Evolutionary conservation across 2,888 invertebrate genomes (phyloP).

Genomic region (Oscheius myriophilus): DNA sequence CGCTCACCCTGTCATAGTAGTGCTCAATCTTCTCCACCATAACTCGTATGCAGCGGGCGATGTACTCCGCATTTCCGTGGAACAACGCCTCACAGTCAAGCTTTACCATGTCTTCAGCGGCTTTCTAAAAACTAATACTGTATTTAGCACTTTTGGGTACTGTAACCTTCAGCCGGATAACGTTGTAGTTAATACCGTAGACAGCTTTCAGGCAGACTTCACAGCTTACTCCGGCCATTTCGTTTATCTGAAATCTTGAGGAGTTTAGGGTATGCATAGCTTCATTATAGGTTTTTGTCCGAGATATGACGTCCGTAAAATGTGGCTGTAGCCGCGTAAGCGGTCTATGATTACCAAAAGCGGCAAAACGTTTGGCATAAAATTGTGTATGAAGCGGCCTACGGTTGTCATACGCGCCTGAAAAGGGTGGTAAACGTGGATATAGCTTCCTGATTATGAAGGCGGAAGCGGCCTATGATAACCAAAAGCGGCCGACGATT

Average conservation of each 20-base stretch:
- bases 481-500: no score
- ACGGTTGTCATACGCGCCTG: no score
- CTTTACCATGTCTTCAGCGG: conserved; percentile 48
- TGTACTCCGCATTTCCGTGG: conserved; percentile 45
- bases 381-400: no score
- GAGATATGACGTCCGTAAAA: no score
- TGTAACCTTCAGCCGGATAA: conserved; percentile 51
- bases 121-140: conserved; percentile 33
- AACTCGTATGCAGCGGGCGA: conserved; percentile 45
- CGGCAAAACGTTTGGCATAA: no score
- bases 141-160: background rate
- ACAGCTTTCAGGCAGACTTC: conserved; percentile 57
- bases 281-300: no score
- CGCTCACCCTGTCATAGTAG: conserved; percentile 46
- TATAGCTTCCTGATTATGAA: no score
- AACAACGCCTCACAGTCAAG: conserved; percentile 52
- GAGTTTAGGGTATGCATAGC: no score
- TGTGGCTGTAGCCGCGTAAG: no score
- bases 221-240: conserved; percentile 53
- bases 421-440: no score
- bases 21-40: conserved; percentile 50
- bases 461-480: no score
- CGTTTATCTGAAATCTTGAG: conserved; percentile 48
- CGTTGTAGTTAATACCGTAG: conserved; percentile 59
- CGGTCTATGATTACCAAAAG: no score